These are phyloP conservation scores for Zelleria hepariella DNA, from an alignment of 2,888 invertebrate species.

Conservation along the genomic window DNA sequence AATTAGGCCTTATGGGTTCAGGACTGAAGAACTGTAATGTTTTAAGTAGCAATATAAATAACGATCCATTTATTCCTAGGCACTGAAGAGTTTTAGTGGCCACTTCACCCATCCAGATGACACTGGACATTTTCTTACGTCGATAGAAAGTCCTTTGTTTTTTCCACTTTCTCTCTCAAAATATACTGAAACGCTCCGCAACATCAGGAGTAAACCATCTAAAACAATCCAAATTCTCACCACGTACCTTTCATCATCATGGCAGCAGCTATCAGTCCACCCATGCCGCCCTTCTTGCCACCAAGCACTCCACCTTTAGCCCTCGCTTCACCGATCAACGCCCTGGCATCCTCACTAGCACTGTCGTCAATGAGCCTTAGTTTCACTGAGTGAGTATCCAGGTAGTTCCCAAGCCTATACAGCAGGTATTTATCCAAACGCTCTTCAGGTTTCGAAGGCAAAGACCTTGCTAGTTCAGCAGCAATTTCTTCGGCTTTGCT, in stretches of 20 bases:
- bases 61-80: too few relatives aligned
- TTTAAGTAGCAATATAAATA: too few relatives aligned
- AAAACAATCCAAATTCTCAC: slow-evolving; percentile 19
- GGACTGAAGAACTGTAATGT: too few relatives aligned
- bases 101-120: too few relatives aligned
- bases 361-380: slow-evolving; percentile 78
- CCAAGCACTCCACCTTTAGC: slow-evolving; percentile 61
- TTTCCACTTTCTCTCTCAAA: too few relatives aligned
- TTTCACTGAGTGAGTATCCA: slow-evolving; percentile 81
- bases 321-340: slow-evolving; percentile 68
- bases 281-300: slow-evolving; percentile 59
- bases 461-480: slow-evolving; percentile 79
- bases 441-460: slow-evolving; percentile 82
- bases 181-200: too few relatives aligned
- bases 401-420: slow-evolving; percentile 78
- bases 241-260: slow-evolving; percentile 75
- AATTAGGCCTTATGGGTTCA: too few relatives aligned
- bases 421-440: slow-evolving; percentile 82
- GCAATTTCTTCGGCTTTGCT: slow-evolving; percentile 79
- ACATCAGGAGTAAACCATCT: not conserved
- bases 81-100: too few relatives aligned
- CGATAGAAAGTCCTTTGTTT: too few relatives aligned
- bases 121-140: too few relatives aligned
- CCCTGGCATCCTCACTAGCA: slow-evolving; percentile 72
- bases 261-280: slow-evolving; percentile 69